phyloP scores from a whole-genome alignment of 2,888 invertebrate species.

The Homarus gammarus region DNA sequence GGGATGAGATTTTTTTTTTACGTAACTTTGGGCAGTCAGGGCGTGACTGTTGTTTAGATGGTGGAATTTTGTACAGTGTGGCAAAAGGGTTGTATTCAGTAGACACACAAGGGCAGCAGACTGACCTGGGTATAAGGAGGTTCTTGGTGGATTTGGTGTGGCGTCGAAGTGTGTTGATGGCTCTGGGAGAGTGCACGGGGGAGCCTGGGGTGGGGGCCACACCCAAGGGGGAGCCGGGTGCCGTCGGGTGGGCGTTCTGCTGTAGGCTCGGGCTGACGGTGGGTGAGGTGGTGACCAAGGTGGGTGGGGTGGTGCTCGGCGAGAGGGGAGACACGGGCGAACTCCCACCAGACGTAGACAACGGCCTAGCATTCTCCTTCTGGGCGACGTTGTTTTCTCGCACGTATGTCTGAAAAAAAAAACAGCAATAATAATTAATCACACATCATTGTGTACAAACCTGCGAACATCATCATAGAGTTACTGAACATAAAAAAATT shows the following conservation, averaged over 20 bases:
- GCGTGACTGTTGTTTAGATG: too few species aligned
- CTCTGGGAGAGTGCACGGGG: constrained; percentile 46
- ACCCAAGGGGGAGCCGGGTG: constrained; percentile 16
- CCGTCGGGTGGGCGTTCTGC: constrained; percentile 37
- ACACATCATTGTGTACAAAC: not conserved
- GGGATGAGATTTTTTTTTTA: too few species aligned
- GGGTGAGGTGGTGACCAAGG: constrained; percentile 10
- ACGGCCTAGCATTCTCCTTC: constrained; percentile 64
- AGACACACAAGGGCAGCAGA: not conserved
- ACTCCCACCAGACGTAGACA: constrained; percentile 20
- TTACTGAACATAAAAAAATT: too few species aligned
- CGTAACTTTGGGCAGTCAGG: too few species aligned
- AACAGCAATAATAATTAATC: not conserved
- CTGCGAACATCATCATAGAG: not conserved
- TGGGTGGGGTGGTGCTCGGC: constrained; percentile 15
- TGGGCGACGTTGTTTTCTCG: constrained; percentile 58
- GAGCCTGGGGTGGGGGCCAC: constrained; percentile 14
- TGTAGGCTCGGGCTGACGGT: constrained; percentile 17
- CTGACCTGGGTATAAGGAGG: constrained; percentile 65
- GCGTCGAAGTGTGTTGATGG: constrained; percentile 43
- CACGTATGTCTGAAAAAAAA: constrained; percentile 51
- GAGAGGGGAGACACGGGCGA: constrained; percentile 39
- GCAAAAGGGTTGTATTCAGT: too few species aligned
- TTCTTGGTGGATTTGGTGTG: constrained; percentile 63
- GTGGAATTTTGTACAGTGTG: too few species aligned